Conservation (phyloP, 2,113 vertebrate species). For the Atlantisia rogersi region DNA sequence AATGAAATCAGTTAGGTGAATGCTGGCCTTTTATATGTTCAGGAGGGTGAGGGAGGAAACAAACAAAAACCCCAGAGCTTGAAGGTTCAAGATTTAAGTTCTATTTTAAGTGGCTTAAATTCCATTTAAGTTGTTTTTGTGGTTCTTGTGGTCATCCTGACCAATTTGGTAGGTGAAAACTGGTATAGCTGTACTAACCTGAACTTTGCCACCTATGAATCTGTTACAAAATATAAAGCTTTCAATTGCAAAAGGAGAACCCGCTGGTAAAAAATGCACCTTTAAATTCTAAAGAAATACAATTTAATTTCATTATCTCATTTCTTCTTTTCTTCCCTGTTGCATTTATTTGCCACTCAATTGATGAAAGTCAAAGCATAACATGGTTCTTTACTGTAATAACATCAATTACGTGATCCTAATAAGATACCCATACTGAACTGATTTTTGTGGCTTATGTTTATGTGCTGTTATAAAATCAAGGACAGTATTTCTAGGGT, state of each 20-base stretch:
- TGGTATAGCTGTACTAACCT: neutral
- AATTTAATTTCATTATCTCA: neutral
- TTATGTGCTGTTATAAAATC: neutral
- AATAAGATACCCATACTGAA: neutral
- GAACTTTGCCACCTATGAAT: neutral
- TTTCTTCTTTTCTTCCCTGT: neutral
- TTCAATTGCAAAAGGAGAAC: neutral
- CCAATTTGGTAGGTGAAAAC: neutral
- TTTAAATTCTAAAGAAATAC: neutral
- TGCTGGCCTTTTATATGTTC: neutral
- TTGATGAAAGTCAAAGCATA: neutral
- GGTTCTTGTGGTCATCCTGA: neutral
- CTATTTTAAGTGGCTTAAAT: neutral
- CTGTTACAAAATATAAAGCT: neutral
- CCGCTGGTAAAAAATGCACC: neutral
- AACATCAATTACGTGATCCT: neutral
- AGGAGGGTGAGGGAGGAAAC: accelerated
- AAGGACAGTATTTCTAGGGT: neutral
- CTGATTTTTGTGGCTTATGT: neutral
- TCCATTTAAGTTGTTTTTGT: neutral
- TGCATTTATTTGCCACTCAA: neutral
- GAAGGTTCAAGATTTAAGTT: neutral
- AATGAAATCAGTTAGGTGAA: neutral
- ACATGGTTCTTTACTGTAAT: neutral
- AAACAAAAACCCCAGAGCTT: neutral